Conservation (phyloP, 2,113 vertebrate species). For the Poecile atricapillus region DNA sequence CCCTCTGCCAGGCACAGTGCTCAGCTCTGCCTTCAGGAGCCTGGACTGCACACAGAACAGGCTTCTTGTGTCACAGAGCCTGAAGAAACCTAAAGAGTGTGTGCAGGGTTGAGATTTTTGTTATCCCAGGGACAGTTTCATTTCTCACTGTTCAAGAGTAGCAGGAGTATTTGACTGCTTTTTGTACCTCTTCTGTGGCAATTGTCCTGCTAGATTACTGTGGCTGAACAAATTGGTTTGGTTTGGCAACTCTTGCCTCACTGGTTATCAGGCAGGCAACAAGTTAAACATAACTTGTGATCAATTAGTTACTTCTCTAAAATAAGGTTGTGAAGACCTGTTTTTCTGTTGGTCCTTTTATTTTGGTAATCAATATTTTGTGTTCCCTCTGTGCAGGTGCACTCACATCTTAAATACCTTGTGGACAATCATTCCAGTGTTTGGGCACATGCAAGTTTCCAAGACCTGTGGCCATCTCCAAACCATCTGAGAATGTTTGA, state of each 20-base stretch:
- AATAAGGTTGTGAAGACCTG: not conserved
- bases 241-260: not conserved
- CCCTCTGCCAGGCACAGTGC: fast-evolving
- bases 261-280: not conserved
- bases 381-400: constrained; percentile 74
- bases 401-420: constrained; percentile 87
- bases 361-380: not conserved
- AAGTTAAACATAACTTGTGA: not conserved
- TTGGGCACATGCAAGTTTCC: constrained; percentile 91
- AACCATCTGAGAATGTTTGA: constrained; percentile 88
- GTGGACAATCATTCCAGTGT: constrained; percentile 91
- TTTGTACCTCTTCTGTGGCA: not conserved
- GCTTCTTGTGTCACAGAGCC: not conserved
- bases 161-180: not conserved
- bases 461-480: constrained; percentile 90
- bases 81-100: not conserved
- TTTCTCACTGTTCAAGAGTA: not conserved
- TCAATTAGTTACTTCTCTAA: not conserved
- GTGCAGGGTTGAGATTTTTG: not conserved
- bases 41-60: not conserved
- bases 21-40: not conserved
- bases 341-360: not conserved
- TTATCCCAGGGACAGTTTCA: not conserved
- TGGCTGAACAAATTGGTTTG: not conserved
- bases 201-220: not conserved